Evolutionary conservation across 1,140 invertebrate genomes (phyloP), one percentile per base, ranked within the genome.

Genomic region (Sminthurides bifidus): DNA sequence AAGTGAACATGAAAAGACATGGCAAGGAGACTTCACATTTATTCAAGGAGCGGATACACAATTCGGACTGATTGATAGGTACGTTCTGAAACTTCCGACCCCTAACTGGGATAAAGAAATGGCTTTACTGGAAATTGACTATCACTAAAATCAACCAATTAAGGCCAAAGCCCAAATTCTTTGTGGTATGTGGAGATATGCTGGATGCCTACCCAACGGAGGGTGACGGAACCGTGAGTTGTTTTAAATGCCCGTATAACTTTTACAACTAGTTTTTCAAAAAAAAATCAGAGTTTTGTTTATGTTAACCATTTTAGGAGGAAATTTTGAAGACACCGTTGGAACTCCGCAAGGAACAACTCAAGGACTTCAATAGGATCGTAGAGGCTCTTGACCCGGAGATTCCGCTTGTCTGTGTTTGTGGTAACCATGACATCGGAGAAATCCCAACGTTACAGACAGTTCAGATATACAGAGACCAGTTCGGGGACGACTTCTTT

Each of bases 351-450:
- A 46, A 63, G 35, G 33, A 60, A 35, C 75, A 77, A 65, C 68
- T 73, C 45, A 50, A 57, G 21, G 74, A 75, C 56, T 76, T 77
- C 50, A 70, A 70, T 23, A 58, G 65, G 52, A 62, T 73, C 2
- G 75, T 77, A 52, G 60, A 58, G 21, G 66, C 71, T 21, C 52
- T 79, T 6, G 65, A 76, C 60, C 64, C 66, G 8, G 59, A 67
- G 1, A 74, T 79, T 29, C 73, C 75, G 33, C 53, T 78, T 38
- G 66, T 79, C 46, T 78, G 76, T 55, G 70, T 79, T 17, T 77
- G 76, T 63, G 77, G 77, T 2, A 79, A 79, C 65, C 77, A 79
- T 65, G 77, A 79, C 63, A 64, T 79, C 10, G 76, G 76, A 2
- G 68, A 79, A 56, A 63, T 54, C 6, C 78, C 77, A 30, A 76